phyloP scores from a whole-genome alignment of 2,888 invertebrate genomes.

The Mythimna vitellina region DNA sequence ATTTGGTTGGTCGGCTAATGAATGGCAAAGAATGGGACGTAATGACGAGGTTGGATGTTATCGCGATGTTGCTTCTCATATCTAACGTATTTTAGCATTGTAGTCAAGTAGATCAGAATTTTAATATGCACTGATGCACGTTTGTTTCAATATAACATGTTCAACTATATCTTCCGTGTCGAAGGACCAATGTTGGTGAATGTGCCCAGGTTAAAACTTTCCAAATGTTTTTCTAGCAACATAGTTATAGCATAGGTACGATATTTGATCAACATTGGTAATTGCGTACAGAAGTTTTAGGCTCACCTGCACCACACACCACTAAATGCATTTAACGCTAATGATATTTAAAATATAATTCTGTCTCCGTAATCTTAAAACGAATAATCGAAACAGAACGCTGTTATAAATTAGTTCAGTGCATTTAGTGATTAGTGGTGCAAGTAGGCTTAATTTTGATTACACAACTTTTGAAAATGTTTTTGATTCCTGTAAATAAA shows the following conservation, averaged over 20 bases:
- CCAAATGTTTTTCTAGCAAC: not conserved
- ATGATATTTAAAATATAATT: not conserved
- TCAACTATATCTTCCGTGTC: constrained; percentile 1
- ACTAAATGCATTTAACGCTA: not conserved
- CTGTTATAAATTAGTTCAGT: not conserved
- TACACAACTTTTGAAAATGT: constrained; percentile 8
- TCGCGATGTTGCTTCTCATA: constrained; percentile 64
- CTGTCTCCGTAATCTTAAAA: not conserved
- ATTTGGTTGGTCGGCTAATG: constrained; percentile 49
- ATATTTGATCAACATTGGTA: constrained; percentile 6
- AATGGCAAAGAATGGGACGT: constrained; percentile 44
- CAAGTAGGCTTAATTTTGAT: not conserved
- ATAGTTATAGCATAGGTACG: not conserved
- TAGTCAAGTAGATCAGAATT: constrained; percentile 53
- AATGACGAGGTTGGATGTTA: constrained; percentile 53
- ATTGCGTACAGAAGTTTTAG: not conserved
- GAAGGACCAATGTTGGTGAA: constrained; percentile 30
- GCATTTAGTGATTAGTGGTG: not conserved
- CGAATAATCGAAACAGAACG: not conserved
- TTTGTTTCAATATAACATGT: not conserved
- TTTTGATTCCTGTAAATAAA: constrained; percentile 44
- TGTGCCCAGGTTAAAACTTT: too few species aligned
- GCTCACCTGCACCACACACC: not conserved
- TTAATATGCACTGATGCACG: constrained; percentile 1
- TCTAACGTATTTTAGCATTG: constrained; percentile 64